phyloP scores from a whole-genome alignment of 1,140 invertebrate species.

The Campoletis sonorensis region DNA sequence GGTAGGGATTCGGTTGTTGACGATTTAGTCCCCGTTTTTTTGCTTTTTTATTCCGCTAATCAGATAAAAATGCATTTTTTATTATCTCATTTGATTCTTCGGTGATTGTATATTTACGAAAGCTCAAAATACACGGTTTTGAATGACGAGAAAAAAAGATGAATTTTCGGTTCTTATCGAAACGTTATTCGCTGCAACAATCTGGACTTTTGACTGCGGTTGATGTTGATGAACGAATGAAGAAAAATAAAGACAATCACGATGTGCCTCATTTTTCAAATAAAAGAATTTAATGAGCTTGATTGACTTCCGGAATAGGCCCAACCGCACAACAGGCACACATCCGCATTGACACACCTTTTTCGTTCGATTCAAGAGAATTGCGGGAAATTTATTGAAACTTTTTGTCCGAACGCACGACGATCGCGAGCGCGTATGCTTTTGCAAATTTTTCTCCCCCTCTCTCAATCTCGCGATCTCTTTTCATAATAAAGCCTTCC shows the following conservation, averaged over 20 bases:
- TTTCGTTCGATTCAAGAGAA: not conserved
- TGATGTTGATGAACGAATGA: too few relatives aligned
- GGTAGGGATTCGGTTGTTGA: too few relatives aligned
- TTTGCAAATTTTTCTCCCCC: not conserved
- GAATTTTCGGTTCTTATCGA: not conserved
- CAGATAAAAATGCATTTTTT: too few relatives aligned
- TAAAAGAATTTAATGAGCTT: not conserved
- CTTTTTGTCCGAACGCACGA: not conserved
- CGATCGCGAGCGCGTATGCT: too few relatives aligned
- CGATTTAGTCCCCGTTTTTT: too few relatives aligned
- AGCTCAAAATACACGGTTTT: too few relatives aligned
- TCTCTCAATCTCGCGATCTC: too few relatives aligned
- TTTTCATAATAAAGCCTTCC: not conserved
- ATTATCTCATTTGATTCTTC: too few relatives aligned
- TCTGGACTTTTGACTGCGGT: not conserved
- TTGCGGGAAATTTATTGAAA: not conserved
- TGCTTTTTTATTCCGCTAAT: too few relatives aligned
- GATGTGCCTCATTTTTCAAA: not conserved
- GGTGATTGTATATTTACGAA: too few relatives aligned
- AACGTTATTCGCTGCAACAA: not conserved
- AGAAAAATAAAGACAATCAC: too few relatives aligned
- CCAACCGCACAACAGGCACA: slow-evolving; percentile 1
- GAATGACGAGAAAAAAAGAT: not conserved
- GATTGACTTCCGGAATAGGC: not conserved
- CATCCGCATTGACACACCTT: slow-evolving; percentile 16